Percentiles rank a stretch among this genome's conserved stretches.
phyloP scores from a whole-genome alignment of 2,797 vertebrate genomes.

The Columba guinea region DNA sequence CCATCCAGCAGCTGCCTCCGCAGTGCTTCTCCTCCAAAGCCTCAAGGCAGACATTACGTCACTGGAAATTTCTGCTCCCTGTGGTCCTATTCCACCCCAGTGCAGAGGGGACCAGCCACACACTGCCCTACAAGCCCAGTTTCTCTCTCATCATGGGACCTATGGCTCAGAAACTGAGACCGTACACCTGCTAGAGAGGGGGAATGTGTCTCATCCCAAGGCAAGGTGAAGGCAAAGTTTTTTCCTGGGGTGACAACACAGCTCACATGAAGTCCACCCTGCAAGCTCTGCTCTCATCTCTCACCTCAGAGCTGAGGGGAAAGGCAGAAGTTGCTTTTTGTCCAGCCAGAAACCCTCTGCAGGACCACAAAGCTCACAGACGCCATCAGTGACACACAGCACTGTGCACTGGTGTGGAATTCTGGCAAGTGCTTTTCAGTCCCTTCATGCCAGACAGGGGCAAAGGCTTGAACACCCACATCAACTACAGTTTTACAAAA shows the following conservation, averaged over 20 bases:
- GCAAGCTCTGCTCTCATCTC: background rate
- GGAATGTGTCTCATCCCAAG: background rate
- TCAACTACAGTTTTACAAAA: background rate
- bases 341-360: background rate
- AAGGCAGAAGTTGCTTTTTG: background rate
- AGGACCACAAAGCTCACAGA: background rate
- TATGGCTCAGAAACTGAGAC: background rate
- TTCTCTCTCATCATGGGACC: background rate
- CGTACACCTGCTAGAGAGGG: background rate
- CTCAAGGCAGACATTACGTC: background rate
- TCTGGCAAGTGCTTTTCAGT: background rate
- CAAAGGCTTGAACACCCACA: background rate
- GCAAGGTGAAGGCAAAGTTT: background rate
- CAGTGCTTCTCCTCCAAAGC: background rate
- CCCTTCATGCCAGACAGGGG: background rate
- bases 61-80: background rate
- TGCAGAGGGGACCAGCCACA: background rate
- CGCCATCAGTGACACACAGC: background rate
- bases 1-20: rapidly evolving
- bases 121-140: background rate
- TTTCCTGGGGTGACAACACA: rapidly evolving
- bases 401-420: background rate
- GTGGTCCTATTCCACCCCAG: background rate
- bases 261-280: background rate
- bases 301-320: background rate